phyloP scores from a whole-genome alignment of 2,888 invertebrate genomes.

The Campoletis raptor region DNA sequence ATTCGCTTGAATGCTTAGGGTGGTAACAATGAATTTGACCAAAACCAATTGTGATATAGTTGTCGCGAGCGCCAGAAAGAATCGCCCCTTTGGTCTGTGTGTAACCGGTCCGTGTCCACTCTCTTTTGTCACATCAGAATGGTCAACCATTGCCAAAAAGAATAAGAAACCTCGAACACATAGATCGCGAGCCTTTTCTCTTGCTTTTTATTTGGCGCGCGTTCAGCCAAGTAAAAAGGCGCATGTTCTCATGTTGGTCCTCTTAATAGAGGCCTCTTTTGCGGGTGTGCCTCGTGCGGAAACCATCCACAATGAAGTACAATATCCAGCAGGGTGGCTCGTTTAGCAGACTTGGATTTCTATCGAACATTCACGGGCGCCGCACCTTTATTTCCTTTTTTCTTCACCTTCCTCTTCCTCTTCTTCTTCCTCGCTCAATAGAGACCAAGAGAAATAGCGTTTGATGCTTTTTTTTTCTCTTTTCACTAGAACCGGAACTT shows the following conservation, averaged over 20 bases:
- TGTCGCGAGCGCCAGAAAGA: slow-evolving; percentile 73
- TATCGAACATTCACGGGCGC: slow-evolving; percentile 77
- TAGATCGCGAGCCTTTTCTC: background rate
- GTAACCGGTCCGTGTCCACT: slow-evolving; percentile 77
- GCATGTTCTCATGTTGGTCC: slow-evolving; percentile 68
- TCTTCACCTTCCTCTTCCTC: slow-evolving; percentile 27
- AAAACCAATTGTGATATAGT: slow-evolving; percentile 78
- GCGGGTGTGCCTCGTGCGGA: slow-evolving; percentile 75
- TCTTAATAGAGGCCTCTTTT: slow-evolving; percentile 68
- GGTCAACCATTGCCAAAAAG: slow-evolving; percentile 60
- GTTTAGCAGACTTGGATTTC: slow-evolving; percentile 73
- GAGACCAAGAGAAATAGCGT: slow-evolving; percentile 2
- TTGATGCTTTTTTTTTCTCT: slow-evolving; percentile 46
- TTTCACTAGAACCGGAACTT: slow-evolving; percentile 11
- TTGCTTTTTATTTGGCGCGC: background rate
- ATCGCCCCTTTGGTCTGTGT: slow-evolving; percentile 45
- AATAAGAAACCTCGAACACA: slow-evolving; percentile 20
- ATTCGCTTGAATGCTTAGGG: slow-evolving; percentile 70
- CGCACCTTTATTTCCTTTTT: slow-evolving; percentile 57
- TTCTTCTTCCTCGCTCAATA: slow-evolving; percentile 19
- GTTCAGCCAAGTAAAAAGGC: background rate
- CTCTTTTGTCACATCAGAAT: slow-evolving; percentile 64
- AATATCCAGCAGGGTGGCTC: slow-evolving; percentile 73
- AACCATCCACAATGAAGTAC: slow-evolving; percentile 74
- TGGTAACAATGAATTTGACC: slow-evolving; percentile 71